Evolutionary conservation across 1,140 invertebrate species (phyloP).

Genomic region (Conus betulinus): DNA sequence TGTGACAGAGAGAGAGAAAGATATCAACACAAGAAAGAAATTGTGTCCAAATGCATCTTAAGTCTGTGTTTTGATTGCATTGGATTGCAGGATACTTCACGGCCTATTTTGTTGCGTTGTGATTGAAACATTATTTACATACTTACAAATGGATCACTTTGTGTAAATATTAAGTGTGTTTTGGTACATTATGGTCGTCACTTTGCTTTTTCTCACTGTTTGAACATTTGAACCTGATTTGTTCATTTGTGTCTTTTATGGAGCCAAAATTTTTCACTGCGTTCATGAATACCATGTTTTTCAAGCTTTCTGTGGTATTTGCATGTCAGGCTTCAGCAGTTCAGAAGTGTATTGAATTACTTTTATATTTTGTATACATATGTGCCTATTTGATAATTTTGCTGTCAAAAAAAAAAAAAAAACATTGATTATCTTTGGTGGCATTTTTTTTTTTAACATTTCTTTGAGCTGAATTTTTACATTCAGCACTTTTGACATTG

Average conservation of each 20-base stretch:
- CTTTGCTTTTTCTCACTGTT: no score
- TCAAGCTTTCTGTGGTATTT: slow-evolving; percentile 7
- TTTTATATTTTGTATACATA: not conserved
- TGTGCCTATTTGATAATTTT: not conserved
- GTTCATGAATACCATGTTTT: not conserved
- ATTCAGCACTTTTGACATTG: not conserved
- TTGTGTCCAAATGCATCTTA: no score
- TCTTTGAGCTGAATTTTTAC: not conserved
- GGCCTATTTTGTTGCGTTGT: no score
- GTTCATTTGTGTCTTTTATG: not conserved
- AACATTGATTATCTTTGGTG: not conserved
- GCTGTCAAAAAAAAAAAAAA: not conserved
- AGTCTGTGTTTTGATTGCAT: no score
- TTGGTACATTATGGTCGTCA: no score
- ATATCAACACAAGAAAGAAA: no score
- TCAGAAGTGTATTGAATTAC: not conserved
- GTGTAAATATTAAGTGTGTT: no score
- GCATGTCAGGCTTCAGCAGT: not conserved
- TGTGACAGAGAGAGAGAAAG: no score
- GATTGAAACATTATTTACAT: no score
- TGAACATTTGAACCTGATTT: no score
- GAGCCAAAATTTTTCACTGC: not conserved
- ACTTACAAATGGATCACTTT: no score
- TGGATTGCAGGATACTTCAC: no score
- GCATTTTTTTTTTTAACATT: not conserved